Evolutionary conservation across 2,113 vertebrate genomes (phyloP).

Genomic region (Neodon shergylaensis): DNA sequence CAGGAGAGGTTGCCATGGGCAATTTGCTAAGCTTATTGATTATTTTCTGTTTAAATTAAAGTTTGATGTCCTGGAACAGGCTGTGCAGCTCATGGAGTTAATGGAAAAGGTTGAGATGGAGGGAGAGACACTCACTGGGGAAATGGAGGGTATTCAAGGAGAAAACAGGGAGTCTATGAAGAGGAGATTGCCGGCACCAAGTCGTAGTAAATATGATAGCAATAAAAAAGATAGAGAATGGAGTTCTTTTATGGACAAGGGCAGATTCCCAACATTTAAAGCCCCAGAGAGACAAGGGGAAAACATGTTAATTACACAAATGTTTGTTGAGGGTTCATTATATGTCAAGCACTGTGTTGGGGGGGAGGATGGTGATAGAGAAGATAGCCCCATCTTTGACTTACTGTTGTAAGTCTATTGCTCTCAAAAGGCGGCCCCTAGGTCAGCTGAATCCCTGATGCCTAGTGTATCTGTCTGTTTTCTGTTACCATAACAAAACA

Average conservation of each 20-base stretch:
- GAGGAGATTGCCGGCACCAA: constrained; percentile 71
- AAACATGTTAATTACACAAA: constrained; percentile 47
- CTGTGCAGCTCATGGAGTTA: constrained; percentile 82
- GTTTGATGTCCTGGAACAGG: constrained; percentile 89
- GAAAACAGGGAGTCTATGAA: constrained; percentile 74
- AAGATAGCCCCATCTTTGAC: neutral
- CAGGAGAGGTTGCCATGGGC: constrained; percentile 86
- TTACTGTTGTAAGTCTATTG: neutral
- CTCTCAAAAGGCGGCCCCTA: neutral
- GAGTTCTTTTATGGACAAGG: constrained; percentile 54
- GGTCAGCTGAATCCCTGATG: neutral
- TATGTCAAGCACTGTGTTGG: neutral
- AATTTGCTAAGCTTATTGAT: constrained; percentile 90
- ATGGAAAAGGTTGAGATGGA: constrained; percentile 84
- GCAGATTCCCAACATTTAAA: constrained; percentile 62
- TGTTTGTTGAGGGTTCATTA: constrained; percentile 6
- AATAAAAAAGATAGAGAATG: constrained; percentile 78
- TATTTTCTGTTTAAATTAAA: constrained; percentile 90
- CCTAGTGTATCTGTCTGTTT: neutral
- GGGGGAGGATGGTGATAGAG: neutral
- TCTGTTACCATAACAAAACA: neutral
- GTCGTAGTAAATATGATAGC: constrained; percentile 81
- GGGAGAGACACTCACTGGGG: constrained; percentile 79
- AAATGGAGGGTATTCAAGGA: constrained; percentile 86
- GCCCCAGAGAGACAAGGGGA: constrained; percentile 44